Evolutionary conservation across 2,113 vertebrate genomes (phyloP).

Genomic region (Cololabis saira): DNA sequence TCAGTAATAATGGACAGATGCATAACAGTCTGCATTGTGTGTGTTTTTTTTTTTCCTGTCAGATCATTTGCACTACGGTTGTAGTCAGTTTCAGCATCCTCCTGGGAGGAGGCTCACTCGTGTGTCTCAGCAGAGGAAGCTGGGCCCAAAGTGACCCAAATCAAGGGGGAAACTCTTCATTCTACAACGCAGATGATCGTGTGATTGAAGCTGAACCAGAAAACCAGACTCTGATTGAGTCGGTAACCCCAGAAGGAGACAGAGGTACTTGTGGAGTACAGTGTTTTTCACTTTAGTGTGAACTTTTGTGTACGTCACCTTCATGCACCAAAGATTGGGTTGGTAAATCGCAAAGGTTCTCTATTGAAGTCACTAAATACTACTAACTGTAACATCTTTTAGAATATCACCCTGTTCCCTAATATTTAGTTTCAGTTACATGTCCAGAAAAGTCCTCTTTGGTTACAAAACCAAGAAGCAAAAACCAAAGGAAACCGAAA

Average conservation of each 20-base stretch:
- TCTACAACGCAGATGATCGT: conserved; percentile 61
- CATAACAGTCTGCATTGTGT: not conserved
- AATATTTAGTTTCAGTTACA: not conserved
- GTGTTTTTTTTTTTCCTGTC: conserved; percentile 17
- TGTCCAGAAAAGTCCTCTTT: not conserved
- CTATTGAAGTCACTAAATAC: too few species aligned
- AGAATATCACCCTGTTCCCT: too few species aligned
- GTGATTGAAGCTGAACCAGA: conserved; percentile 70
- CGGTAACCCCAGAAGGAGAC: conserved; percentile 46
- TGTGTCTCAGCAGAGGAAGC: conserved; percentile 89
- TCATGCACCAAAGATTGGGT: not conserved
- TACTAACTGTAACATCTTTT: too few species aligned
- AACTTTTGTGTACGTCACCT: too few species aligned
- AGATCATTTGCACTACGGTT: conserved; percentile 90
- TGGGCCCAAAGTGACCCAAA: conserved; percentile 80
- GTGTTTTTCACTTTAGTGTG: too few species aligned
- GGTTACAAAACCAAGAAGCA: not conserved
- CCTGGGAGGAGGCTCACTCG: conserved; percentile 86
- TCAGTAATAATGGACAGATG: not conserved
- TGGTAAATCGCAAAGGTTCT: too few species aligned
- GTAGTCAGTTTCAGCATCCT: conserved; percentile 85
- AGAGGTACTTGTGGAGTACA: conserved; percentile 74
- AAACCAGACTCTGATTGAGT: conserved; percentile 33
- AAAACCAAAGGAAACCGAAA: not conserved
- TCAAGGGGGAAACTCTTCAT: conserved; percentile 74